Percentiles rank a stretch among this genome's conserved stretches.
These are phyloP conservation scores for Drosophila limbata DNA, from an alignment of 2,888 invertebrate species.

Conservation along the genomic window DNA sequence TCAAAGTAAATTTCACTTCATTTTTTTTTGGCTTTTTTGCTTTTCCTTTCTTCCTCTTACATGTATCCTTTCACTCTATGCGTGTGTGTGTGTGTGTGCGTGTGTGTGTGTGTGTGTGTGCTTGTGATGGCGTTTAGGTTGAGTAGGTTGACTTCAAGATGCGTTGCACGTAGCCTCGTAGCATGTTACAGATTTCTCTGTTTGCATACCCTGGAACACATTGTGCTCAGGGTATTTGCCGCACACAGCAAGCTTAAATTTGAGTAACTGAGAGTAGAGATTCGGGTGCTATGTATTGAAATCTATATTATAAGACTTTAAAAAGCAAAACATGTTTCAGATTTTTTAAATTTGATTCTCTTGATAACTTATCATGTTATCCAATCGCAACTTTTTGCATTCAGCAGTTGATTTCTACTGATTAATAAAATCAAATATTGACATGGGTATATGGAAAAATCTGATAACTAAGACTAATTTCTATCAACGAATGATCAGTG, in stretches of 20 bases:
- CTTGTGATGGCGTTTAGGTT: constrained; percentile 41
- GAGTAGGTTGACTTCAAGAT: constrained; percentile 53
- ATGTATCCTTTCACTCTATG: constrained; percentile 56
- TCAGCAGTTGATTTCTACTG: no score
- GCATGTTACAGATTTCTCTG: constrained; percentile 60
- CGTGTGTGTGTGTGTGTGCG: constrained; percentile 8
- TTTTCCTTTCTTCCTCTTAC: constrained; percentile 20
- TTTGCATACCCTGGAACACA: constrained; percentile 26
- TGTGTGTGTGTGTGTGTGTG: constrained; percentile 25
- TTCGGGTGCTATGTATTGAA: no score
- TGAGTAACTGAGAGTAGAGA: no score
- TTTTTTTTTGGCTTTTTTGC: constrained; percentile 49
- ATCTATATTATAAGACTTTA: no score
- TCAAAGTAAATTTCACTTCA: constrained; percentile 82
- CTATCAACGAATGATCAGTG: no score
- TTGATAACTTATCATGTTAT: no score
- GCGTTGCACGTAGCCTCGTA: constrained; percentile 70
- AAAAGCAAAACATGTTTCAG: background rate
- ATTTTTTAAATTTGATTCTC: no score
- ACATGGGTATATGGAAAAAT: no score
- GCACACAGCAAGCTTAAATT: background rate
- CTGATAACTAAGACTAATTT: no score
- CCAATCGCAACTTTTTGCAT: no score
- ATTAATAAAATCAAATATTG: no score
- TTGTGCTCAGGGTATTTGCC: background rate